A percentile compares a stretch with the other conserved stretches of the same genome.
phyloP scores from a whole-genome alignment of 2,113 vertebrate species.

The Pollimyrus isidori region DNA sequence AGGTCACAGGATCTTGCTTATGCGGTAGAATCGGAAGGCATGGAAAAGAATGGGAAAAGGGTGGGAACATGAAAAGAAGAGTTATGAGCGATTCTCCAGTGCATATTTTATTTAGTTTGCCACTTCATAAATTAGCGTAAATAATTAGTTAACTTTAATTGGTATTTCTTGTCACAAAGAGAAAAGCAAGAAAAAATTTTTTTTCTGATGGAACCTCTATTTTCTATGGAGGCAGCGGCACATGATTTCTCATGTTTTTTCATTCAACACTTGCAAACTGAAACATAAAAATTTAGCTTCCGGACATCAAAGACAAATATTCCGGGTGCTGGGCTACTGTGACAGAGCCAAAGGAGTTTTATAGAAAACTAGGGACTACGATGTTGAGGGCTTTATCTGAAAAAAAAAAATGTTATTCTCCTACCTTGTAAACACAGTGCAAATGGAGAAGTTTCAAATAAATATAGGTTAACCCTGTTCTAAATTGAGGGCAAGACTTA shows the following conservation, averaged over 20 bases:
- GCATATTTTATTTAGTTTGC: not conserved
- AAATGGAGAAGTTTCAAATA: not conserved
- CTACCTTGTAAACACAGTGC: not conserved
- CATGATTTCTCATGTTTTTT: not conserved
- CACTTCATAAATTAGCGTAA: not conserved
- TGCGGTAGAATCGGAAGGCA: not conserved
- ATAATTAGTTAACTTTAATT: not conserved
- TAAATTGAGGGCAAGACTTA: not conserved
- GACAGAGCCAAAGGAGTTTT: not conserved
- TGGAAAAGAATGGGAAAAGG: not conserved
- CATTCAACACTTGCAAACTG: not conserved
- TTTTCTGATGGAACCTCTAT: not conserved
- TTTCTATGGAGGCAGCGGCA: not conserved
- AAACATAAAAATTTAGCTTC: not conserved
- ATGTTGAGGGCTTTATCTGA: not conserved
- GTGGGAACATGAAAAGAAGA: not conserved
- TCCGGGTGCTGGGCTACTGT: not conserved
- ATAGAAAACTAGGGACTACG: not conserved
- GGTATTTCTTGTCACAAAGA: not conserved
- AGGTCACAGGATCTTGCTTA: constrained; percentile 22
- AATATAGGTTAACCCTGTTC: not conserved
- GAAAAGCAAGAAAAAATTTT: not conserved
- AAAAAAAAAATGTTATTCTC: not conserved
- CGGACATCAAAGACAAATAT: not conserved
- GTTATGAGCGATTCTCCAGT: not conserved